phyloP scores from a whole-genome alignment of 2,888 invertebrate genomes.

The Leptothorax acervorum region DNA sequence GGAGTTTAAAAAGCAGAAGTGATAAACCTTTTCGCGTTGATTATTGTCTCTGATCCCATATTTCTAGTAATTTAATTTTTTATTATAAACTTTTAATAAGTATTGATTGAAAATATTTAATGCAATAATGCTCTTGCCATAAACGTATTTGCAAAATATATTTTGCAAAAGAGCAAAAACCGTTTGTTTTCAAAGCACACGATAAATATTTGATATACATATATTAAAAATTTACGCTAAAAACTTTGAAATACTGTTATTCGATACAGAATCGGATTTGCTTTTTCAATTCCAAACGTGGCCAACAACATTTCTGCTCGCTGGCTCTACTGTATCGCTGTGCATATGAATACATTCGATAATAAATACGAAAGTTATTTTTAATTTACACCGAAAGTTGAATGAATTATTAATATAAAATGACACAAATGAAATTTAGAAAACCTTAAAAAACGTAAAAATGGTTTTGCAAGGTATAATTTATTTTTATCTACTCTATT shows the following conservation, averaged over 20 bases:
- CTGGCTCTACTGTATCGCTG: background rate
- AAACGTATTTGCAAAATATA: background rate
- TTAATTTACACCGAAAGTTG: background rate
- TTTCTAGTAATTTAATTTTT: background rate
- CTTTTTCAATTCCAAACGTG: slow-evolving; percentile 30
- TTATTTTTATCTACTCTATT: background rate
- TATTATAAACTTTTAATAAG: slow-evolving; percentile 11
- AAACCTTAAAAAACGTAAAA: background rate
- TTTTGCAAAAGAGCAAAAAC: slow-evolving; percentile 4
- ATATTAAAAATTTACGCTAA: slow-evolving; percentile 22
- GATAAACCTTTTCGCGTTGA: background rate
- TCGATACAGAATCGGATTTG: slow-evolving; percentile 18
- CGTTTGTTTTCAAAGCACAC: background rate
- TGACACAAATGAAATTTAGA: background rate
- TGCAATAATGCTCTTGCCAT: background rate
- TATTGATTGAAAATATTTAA: background rate
- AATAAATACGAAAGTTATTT: slow-evolving; percentile 5
- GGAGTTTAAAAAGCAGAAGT: background rate
- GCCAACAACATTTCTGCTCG: background rate
- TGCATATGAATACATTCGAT: background rate
- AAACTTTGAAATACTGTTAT: slow-evolving; percentile 16
- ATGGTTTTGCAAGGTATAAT: background rate
- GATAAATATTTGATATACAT: slow-evolving; percentile 9
- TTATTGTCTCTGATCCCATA: background rate
- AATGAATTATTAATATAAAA: background rate